These are phyloP conservation scores for Catocala nupta DNA, from an alignment of 2,888 invertebrate genomes.

Conservation along the genomic window DNA sequence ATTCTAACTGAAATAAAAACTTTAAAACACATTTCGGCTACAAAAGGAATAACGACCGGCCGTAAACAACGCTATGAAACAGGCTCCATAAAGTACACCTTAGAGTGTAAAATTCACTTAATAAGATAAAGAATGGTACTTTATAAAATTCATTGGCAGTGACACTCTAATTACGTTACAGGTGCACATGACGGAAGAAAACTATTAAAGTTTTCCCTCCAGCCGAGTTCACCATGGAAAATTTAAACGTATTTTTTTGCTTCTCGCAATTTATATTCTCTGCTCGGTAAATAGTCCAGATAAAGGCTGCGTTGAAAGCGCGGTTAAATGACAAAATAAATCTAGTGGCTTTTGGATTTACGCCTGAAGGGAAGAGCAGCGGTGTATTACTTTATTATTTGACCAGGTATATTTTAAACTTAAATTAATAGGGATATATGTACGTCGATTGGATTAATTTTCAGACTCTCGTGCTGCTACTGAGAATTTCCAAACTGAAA, in stretches of 20 bases:
- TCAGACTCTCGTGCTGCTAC: no score
- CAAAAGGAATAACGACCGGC: slow-evolving; percentile 1
- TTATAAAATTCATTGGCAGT: slow-evolving; percentile 17
- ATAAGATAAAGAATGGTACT: slow-evolving; percentile 9
- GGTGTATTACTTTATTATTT: no score
- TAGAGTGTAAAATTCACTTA: slow-evolving; percentile 3
- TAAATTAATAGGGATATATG: no score
- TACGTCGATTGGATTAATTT: no score
- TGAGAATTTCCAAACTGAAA: no score
- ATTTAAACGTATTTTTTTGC: slow-evolving; percentile 1
- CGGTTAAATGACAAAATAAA: no score
- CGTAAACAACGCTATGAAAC: slow-evolving; percentile 1
- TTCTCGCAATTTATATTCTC: neutral
- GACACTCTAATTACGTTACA: slow-evolving; percentile 32
- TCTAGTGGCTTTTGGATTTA: no score
- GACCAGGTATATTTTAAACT: no score
- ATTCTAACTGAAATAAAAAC: slow-evolving; percentile 1
- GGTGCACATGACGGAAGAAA: slow-evolving; percentile 25
- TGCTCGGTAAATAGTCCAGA: neutral
- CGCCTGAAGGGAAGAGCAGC: no score
- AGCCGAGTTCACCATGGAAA: no score
- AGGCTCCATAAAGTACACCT: neutral
- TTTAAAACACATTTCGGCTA: neutral
- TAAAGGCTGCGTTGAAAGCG: neutral
- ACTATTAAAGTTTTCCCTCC: slow-evolving; percentile 16